Evolutionary conservation across 2,797 vertebrate genomes (phyloP).

Genomic region (Tympanoctomys barrerae): DNA sequence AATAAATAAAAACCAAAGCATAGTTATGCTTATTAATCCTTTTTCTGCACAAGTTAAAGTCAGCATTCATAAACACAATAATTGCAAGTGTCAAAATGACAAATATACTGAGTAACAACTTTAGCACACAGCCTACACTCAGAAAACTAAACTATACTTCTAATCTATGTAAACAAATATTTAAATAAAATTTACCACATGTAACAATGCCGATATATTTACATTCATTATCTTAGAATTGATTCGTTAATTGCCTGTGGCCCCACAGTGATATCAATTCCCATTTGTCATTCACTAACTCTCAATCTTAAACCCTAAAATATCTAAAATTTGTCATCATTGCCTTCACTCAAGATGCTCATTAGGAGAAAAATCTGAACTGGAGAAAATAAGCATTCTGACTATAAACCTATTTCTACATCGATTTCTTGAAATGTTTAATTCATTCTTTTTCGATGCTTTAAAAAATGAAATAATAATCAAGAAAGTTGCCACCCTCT

Average conservation of each 20-base stretch:
- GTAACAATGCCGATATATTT: not conserved
- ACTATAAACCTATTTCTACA: not conserved
- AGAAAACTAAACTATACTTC: not conserved
- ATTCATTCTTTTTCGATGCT: conserved; percentile 25
- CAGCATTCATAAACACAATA: not conserved
- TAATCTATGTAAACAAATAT: not conserved
- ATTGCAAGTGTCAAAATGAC: not conserved
- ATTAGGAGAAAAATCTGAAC: not conserved
- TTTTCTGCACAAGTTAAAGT: not conserved
- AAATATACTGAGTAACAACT: not conserved
- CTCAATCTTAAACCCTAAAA: not conserved
- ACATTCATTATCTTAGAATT: not conserved
- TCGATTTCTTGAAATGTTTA: not conserved
- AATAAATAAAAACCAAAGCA: not conserved
- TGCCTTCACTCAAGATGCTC: not conserved
- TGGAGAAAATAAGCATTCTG: not conserved
- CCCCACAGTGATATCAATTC: not conserved
- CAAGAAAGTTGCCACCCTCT: not conserved
- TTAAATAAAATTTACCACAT: not conserved
- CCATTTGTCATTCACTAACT: not conserved
- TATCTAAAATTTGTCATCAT: not conserved
- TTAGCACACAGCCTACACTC: not conserved
- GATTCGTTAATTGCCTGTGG: not conserved
- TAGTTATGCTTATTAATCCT: not conserved
- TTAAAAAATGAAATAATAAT: conserved; percentile 3